A percentile compares a stretch with the other conserved stretches of the same genome.
Conservation (phyloP, 1,140 invertebrate species). For the Luehdorfia chinensis region DNA sequence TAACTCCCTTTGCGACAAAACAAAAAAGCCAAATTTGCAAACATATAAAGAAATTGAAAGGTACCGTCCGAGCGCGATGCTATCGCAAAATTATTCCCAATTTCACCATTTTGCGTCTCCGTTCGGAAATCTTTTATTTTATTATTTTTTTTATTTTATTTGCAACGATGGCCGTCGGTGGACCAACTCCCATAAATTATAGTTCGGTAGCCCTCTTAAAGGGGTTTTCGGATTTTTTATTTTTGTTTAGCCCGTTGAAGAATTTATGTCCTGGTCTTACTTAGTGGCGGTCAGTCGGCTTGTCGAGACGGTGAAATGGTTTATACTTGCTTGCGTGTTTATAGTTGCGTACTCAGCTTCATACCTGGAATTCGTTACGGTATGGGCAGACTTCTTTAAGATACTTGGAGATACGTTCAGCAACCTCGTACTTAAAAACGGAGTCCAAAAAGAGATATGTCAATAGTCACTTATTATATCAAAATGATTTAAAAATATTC, state of each 20-base stretch:
- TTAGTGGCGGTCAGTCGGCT: constrained; percentile 66
- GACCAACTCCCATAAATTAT: constrained; percentile 71
- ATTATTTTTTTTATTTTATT: constrained; percentile 54
- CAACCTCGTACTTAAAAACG: no score
- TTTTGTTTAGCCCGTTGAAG: constrained; percentile 71
- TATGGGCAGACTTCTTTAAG: not conserved
- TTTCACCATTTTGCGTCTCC: constrained; percentile 71
- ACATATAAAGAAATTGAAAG: constrained; percentile 60
- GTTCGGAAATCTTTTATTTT: constrained; percentile 42
- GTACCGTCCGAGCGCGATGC: constrained; percentile 60
- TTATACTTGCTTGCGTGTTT: constrained; percentile 15
- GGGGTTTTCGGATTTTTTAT: constrained; percentile 58
- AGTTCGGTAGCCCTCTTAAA: constrained; percentile 75
- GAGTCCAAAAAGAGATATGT: no score
- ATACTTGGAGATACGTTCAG: no score
- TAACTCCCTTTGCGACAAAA: constrained; percentile 42
- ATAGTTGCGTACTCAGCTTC: constrained; percentile 15
- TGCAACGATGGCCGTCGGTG: constrained; percentile 54
- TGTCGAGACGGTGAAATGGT: constrained; percentile 38
- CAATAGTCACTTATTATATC: no score
- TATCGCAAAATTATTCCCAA: constrained; percentile 75
- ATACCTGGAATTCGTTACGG: not conserved
- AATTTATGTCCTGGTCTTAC: constrained; percentile 73
- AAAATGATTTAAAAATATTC: no score
- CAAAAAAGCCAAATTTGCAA: constrained; percentile 44